Conservation (phyloP, 2,797 vertebrate species). For the Hemibagrus guttatus region DNA sequence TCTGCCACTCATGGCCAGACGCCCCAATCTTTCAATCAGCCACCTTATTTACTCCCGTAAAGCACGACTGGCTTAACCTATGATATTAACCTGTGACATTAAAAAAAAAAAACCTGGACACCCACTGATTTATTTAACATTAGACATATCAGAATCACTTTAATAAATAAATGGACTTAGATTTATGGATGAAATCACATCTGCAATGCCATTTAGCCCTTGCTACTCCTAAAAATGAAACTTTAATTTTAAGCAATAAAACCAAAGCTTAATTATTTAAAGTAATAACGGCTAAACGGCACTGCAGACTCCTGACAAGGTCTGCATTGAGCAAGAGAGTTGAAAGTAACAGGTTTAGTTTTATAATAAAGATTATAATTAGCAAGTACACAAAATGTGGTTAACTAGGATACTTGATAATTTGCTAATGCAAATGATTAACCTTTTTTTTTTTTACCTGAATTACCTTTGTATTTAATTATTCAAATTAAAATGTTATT, state of each 20-base stretch:
- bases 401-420: not conserved
- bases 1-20: constrained; percentile 69
- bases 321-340: not conserved
- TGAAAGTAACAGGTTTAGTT: not conserved
- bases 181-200: not conserved
- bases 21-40: constrained; percentile 76
- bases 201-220: not conserved
- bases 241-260: not conserved
- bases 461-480: no score
- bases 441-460: no score
- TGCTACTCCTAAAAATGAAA: not conserved
- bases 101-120: not conserved
- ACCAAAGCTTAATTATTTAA: no score
- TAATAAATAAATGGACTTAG: not conserved
- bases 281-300: no score
- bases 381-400: not conserved
- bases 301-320: not conserved
- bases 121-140: not conserved
- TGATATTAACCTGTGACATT: not conserved
- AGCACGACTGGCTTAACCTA: constrained; percentile 64
- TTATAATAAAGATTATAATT: not conserved
- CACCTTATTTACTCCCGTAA: constrained; percentile 72
- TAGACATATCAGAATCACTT: not conserved
- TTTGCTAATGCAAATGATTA: no score
- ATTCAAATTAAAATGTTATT: no score